Conservation (phyloP, 2,888 invertebrate genomes). For the Physocephala rufipes region DNA sequence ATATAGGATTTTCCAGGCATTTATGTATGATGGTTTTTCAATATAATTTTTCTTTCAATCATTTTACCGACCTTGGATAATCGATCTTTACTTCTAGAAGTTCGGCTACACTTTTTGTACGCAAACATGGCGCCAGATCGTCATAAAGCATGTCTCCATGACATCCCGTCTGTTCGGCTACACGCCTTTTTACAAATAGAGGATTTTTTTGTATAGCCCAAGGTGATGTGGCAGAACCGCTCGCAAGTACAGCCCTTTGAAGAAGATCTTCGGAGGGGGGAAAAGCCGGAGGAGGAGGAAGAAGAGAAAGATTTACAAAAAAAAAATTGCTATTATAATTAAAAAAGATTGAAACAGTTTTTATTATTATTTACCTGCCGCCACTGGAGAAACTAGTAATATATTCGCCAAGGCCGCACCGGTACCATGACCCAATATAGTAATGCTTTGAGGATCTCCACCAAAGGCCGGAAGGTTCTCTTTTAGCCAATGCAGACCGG, state of each 20-base stretch:
- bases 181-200: conserved; percentile 80
- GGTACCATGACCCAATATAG: conserved; percentile 94
- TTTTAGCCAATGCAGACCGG: conserved; percentile 95
- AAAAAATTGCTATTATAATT: background rate
- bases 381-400: conserved; percentile 93
- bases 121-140: conserved; percentile 85
- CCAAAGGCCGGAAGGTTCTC: conserved; percentile 95
- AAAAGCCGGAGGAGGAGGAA: no score
- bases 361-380: conserved; percentile 75
- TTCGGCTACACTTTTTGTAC: conserved; percentile 79
- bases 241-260: conserved; percentile 85
- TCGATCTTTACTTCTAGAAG: conserved; percentile 79
- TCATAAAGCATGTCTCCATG: conserved; percentile 83
- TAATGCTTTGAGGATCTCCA: conserved; percentile 92
- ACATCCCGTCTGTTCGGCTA: conserved; percentile 85
- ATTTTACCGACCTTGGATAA: conserved; percentile 71
- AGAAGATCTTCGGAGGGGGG: conserved; percentile 91
- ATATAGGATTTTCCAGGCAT: background rate
- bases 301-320: background rate
- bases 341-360: no score
- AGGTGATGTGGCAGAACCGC: conserved; percentile 89
- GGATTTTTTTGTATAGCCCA: conserved; percentile 92
- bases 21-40: no score
- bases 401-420: conserved; percentile 97
- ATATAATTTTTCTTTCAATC: background rate